Evolutionary conservation across 1,140 invertebrate species (phyloP).

Genomic region (Intoshia linei): DNA sequence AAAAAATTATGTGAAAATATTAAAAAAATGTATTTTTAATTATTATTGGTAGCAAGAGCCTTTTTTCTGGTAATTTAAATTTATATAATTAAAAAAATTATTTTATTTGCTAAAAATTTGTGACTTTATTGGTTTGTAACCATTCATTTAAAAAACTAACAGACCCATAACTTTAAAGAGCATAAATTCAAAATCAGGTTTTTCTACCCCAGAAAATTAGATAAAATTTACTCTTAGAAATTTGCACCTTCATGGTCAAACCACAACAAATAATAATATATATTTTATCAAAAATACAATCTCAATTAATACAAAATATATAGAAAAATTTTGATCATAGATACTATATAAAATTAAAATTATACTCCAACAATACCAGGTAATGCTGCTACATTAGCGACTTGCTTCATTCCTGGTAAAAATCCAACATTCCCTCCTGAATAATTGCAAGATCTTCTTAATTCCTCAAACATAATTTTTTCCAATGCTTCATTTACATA

Average conservation of each 20-base stretch:
- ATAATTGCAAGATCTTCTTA: slow-evolving; percentile 41
- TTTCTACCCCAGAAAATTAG: background rate
- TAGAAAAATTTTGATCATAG: background rate
- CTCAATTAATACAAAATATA: background rate
- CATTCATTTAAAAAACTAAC: too few species aligned
- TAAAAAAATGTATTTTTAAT: background rate
- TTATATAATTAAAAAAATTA: background rate
- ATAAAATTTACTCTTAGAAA: background rate
- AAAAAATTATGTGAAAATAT: background rate
- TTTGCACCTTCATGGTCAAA: background rate
- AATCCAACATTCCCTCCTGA: slow-evolving; percentile 67
- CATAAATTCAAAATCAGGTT: background rate
- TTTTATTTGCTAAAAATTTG: too few species aligned
- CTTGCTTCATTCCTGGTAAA: slow-evolving; percentile 89
- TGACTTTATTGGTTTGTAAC: too few species aligned
- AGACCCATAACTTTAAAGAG: background rate
- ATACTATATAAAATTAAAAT: slow-evolving; percentile 2
- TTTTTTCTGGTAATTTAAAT: background rate
- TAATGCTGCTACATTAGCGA: slow-evolving; percentile 87
- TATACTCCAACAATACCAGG: slow-evolving; percentile 62
- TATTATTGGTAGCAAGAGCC: background rate
- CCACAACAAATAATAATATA: background rate
- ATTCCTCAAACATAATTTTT: slow-evolving; percentile 80
- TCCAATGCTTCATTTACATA: slow-evolving; percentile 74
- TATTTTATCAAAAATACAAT: background rate